Evolutionary conservation across 1,140 invertebrate genomes (phyloP), one percentile per base, ranked within the genome.

Genomic region (Leptoteleia sp.): DNA sequence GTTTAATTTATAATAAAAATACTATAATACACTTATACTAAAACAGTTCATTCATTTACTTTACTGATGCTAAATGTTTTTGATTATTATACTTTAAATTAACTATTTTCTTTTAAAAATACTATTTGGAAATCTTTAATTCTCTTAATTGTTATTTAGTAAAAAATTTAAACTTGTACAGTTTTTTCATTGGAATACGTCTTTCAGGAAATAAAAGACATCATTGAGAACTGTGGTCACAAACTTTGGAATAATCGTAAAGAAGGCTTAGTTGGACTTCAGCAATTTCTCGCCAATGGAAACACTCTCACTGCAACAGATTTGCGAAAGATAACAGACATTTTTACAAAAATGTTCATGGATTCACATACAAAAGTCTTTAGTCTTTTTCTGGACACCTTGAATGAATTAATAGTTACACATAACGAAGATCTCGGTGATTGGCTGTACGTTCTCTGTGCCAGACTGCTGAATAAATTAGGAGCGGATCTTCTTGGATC

Each of bases 311-410:
- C 91, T 6, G 89, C 91, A 1, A 90, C 92, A 1, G 95, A 97
- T 83, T 89, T 97, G 27, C 93, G 93, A 38, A 92, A 94, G 76
- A 91, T 97, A 4, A 96, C 95, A 0, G 97, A 98, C 80, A 94
- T 97, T 70, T 96, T 98, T 83, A 95, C 96, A 37, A 96, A 96
- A 90, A 97, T 98, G 95, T 98, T 99, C 82, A 96, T 97, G 92
- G 97, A 99, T 87, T 95, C 96, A n/a, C 96, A 98, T 85, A 98
- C 96, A 1, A 98, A 98, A 90, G 96, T 98, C 42, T 97, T 98
- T 88, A 95, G 95, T 43, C 89, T 98, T 55, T 97, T 98, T 89
- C 88, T 99, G 80, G 97, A 99, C 81, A 96, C 96, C 0, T 91
- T 99, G 11, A 95, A 95, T 75, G 96, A 98, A 84, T 89, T 98